Evolutionary conservation across 2,113 vertebrate genomes (phyloP).

Genomic region (Phalacrocorax pelagicus): DNA sequence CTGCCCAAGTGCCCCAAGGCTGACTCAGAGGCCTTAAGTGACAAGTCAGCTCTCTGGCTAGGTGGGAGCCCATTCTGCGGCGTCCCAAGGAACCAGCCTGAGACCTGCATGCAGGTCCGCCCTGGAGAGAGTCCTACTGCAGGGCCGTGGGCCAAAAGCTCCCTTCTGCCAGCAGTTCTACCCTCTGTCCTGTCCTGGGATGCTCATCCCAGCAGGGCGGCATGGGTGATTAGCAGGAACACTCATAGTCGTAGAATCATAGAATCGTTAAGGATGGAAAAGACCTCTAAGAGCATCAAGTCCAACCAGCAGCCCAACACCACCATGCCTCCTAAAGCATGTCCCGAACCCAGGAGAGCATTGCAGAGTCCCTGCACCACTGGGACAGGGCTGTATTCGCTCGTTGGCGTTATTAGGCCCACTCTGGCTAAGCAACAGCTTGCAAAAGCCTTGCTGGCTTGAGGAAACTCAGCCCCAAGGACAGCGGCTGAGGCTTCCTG

Average conservation of each 20-base stretch:
- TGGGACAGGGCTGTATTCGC: not conserved
- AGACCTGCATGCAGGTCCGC: not conserved
- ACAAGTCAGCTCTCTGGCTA: not conserved
- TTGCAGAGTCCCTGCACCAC: not conserved
- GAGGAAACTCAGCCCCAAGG: not conserved
- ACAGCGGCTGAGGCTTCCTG: not conserved
- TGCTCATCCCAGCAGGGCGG: not conserved
- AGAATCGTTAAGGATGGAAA: too few species aligned
- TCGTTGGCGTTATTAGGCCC: rapidly evolving
- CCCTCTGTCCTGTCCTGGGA: not conserved
- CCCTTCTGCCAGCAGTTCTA: not conserved
- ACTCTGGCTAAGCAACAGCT: not conserved
- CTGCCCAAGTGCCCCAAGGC: not conserved
- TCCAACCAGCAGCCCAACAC: too few species aligned
- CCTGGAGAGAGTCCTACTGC: rapidly evolving
- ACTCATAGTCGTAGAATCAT: too few species aligned
- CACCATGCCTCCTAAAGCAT: too few species aligned
- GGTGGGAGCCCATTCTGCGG: not conserved
- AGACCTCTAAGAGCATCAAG: too few species aligned
- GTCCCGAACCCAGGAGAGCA: too few species aligned
- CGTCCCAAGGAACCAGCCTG: not conserved
- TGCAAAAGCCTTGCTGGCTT: not conserved
- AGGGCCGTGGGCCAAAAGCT: not conserved
- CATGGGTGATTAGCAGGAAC: too few species aligned
- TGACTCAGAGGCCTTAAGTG: not conserved